Evolutionary conservation across 2,888 invertebrate genomes (phyloP), one percentile per base, ranked within the genome.

Genomic region (Hypena proboscidalis): DNA sequence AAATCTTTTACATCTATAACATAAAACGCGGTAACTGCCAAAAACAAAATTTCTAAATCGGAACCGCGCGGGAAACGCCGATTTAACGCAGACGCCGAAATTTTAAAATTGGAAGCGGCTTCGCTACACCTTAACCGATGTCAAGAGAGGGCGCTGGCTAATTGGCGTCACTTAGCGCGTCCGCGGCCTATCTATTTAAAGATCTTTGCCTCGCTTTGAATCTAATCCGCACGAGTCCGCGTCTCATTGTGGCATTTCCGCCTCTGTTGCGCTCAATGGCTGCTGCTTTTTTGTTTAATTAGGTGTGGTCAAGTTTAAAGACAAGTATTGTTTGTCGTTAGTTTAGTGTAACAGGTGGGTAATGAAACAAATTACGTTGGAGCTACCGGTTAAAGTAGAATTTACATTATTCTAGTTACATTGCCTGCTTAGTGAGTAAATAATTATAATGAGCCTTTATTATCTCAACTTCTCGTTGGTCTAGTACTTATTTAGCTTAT

Each of bases 151-250:
- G 68, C 64, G 62, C 51, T 65, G 66, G 73, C 74, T 75, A 77
- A 77, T 72, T 74, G 74, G 70, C 67, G 66, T 74, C 78, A 77
- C 77, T 79, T 80, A 78, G 76, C 73, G 70, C 74, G 74, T 71
- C 66, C 74, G 60, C 62, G 65, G 63, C 62, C 63, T 73, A 74
- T 74, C 77, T 77, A 77, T 77, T 74, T 76, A 74, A 66, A 69
- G 70, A 68, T 67, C 70, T 58, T 42, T 60, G 64, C 67, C 58
- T 56, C 69, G 59, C 68, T 68, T 71, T 60, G 69, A 64, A 67
- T 71, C 71, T 66, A 67, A 72, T 70, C 69, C 70, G 55, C 58
- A 61, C 57, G 57, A 55, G 54, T 49, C 53, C 66, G 48, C 61
- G 62, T 58, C 57, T 60, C 58, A 70, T 70, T 72, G 74, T 68